phyloP scores from a whole-genome alignment of 2,888 invertebrate genomes.

The Drosophila anceps region DNA sequence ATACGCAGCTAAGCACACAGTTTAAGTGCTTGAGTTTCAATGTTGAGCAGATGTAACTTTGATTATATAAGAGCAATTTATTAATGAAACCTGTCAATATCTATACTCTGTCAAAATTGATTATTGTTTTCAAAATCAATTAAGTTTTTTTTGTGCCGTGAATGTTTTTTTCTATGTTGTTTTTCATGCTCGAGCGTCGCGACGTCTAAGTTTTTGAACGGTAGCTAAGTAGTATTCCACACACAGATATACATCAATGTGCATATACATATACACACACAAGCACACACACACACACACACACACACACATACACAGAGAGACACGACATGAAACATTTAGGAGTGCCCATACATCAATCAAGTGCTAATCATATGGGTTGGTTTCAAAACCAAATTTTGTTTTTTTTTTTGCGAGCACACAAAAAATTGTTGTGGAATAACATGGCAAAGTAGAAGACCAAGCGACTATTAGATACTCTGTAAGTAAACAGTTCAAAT shows the following conservation, averaged over 20 bases:
- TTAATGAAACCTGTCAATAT: slow-evolving; percentile 47
- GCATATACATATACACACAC: neutral
- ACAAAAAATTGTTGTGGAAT: slow-evolving; percentile 8
- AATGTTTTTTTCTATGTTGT: slow-evolving; percentile 14
- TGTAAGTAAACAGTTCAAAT: neutral
- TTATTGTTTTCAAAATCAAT: slow-evolving; percentile 35
- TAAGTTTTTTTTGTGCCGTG: slow-evolving; percentile 33
- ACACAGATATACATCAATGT: neutral
- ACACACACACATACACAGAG: slow-evolving; percentile 18
- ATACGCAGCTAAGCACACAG: neutral
- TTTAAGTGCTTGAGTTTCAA: neutral
- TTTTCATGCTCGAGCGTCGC: slow-evolving; percentile 29
- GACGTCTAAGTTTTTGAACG: slow-evolving; percentile 35
- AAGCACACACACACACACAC: slow-evolving; percentile 4
- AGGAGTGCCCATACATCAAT: slow-evolving; percentile 73
- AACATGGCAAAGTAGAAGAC: neutral
- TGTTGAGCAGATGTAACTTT: slow-evolving; percentile 22
- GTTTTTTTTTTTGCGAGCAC: slow-evolving; percentile 4
- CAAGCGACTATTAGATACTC: neutral
- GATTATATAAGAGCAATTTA: slow-evolving; percentile 12
- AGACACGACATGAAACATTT: slow-evolving; percentile 35
- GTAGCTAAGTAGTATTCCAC: slow-evolving; percentile 49
- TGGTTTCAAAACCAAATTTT: slow-evolving; percentile 34
- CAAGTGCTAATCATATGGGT: slow-evolving; percentile 75
- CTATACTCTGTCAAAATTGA: slow-evolving; percentile 24